Evolutionary conservation across 2,888 invertebrate genomes (phyloP).

Genomic region (Steinernema hermaphroditum): DNA sequence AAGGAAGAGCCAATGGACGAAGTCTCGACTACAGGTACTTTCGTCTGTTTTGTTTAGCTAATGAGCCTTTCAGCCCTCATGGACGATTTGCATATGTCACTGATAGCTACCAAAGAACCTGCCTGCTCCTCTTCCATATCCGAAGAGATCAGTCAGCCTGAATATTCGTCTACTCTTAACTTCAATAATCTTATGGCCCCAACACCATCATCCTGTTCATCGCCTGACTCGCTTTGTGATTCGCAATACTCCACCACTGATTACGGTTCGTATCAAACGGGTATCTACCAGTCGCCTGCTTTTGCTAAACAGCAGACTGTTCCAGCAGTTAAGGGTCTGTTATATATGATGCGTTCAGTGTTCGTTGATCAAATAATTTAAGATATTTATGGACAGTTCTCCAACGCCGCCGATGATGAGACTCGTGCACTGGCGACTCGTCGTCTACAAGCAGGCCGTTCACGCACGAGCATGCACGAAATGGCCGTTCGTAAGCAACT

Average conservation of each 20-base stretch:
- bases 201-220: constrained; percentile 10
- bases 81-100: constrained; percentile 16
- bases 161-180: constrained; percentile 9
- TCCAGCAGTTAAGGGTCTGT: constrained; percentile 5
- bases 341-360: no score
- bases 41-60: background rate
- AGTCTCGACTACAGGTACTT: background rate
- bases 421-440: background rate
- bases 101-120: constrained; percentile 8
- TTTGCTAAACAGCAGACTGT: background rate
- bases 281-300: background rate
- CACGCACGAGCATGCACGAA: constrained; percentile 65
- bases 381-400: constrained; percentile 16
- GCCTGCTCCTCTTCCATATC: constrained; percentile 5
- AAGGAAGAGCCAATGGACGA: constrained; percentile 10
- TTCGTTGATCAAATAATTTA: no score
- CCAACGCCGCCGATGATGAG: background rate
- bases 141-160: constrained; percentile 18
- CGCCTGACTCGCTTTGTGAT: constrained; percentile 10
- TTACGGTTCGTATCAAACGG: background rate
- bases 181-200: constrained; percentile 20
- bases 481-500: constrained; percentile 63
- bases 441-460: constrained; percentile 32
- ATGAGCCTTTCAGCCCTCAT: background rate
- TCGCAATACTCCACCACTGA: constrained; percentile 9